These are phyloP conservation scores for Chromobotia macracanthus DNA, from an alignment of 2,797 vertebrate species.

Conservation along the genomic window DNA sequence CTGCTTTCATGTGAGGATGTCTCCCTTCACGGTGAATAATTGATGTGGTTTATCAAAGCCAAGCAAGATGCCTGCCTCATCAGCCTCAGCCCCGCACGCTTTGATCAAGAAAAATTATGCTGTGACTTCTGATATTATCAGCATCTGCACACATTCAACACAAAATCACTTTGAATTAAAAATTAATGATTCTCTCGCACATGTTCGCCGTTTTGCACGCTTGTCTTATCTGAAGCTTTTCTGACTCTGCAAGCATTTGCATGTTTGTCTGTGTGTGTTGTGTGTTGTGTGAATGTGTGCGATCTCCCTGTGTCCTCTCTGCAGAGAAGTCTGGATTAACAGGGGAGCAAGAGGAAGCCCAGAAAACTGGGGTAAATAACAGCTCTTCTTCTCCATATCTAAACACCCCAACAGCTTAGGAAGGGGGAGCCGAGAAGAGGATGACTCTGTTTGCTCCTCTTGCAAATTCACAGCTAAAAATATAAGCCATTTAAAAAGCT, in stretches of 20 bases:
- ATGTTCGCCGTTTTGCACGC: conserved; percentile 78
- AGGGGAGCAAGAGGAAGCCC: conserved; percentile 99
- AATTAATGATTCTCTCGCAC: conserved; percentile 95
- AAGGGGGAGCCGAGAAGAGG: conserved; percentile 81
- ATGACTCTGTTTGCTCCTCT: conserved; percentile 78
- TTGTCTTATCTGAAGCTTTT: conserved; percentile 73
- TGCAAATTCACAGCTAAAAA: conserved; percentile 77
- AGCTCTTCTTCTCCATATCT: conserved; percentile 94
- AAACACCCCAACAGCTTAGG: conserved; percentile 96
- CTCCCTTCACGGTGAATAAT: conserved; percentile 99
- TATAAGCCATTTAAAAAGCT: no score
- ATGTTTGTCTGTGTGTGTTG: conserved; percentile 74
- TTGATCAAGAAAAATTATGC: conserved; percentile 99
- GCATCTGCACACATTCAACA: conserved; percentile 99
- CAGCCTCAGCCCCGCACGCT: conserved; percentile 97
- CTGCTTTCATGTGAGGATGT: conserved; percentile 99
- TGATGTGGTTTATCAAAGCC: conserved; percentile 99
- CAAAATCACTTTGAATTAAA: conserved; percentile 99
- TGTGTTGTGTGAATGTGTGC: conserved; percentile 78
- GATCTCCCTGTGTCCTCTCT: conserved; percentile 81
- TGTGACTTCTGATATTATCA: conserved; percentile 99
- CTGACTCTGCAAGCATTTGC: conserved; percentile 98
- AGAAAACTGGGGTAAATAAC: conserved; percentile 99
- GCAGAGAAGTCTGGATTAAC: conserved; percentile 99
- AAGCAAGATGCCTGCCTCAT: conserved; percentile 99